Evolutionary conservation across 1,140 invertebrate species (phyloP).

Genomic region (Anastatus disparis): DNA sequence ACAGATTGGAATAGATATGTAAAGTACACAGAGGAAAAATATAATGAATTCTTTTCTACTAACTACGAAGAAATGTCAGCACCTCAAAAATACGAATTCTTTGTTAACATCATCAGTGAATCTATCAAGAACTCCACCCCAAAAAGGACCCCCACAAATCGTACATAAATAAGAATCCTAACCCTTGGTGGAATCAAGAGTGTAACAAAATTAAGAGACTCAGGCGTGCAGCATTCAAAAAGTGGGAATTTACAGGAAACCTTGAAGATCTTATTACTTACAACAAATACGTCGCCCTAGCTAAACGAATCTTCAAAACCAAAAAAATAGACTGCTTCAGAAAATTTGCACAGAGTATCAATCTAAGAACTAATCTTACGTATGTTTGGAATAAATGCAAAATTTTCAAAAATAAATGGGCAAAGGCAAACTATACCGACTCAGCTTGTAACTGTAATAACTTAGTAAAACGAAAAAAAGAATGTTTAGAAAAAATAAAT

Average conservation of each 20-base stretch:
- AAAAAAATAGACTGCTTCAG: constrained; percentile 15
- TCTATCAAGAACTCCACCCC: not conserved
- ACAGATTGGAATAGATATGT: not conserved
- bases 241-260: constrained; percentile 1
- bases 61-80: not conserved
- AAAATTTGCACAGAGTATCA: constrained; percentile 16
- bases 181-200: not conserved
- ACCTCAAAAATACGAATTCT: not conserved
- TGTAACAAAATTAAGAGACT: not conserved
- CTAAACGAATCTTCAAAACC: not conserved
- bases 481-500: not conserved
- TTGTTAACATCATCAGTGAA: not conserved
- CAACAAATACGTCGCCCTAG: not conserved
- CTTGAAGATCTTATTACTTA: constrained; percentile 7
- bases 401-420: constrained; percentile 4
- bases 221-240: not conserved
- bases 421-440: not conserved
- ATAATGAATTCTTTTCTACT: not conserved
- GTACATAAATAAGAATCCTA: not conserved
- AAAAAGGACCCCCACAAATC: not conserved
- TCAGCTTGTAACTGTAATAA: not conserved
- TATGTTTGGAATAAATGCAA: not conserved
- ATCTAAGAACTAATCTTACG: not conserved
- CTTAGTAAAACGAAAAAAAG: not conserved
- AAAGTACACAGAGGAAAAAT: not conserved